Base-by-base conservation (phyloP, 2,113 vertebrate genomes). In the Macroglossus sobrinus region DNA sequence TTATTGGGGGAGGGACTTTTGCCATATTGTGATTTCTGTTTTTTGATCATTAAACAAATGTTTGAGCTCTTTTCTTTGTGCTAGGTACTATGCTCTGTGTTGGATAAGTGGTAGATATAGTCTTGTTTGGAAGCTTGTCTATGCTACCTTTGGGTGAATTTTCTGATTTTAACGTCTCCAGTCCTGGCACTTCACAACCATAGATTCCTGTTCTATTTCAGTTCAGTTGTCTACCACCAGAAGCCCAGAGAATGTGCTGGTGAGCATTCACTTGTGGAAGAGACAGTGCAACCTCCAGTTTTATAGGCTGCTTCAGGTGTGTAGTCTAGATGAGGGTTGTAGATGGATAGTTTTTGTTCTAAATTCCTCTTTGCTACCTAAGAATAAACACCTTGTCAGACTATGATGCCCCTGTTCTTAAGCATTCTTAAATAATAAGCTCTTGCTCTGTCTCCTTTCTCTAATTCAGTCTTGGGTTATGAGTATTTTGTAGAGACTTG, bases 401-500 rank as follows among this genome's bases (percentile, higher is more conserved):
- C 16, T 30, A 84, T 45, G 57, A 69, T 88, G 69, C 16, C 72
- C 72, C 30, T 69, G 1, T 33, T 64, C n/a, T 64, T 61, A 61
- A 84, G 33, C 28, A 57, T 78, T 91, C 28, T 87, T 82, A n/a
- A 90, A 53, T 45, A 78, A 68, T 40, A 71, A 12, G 26, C 43
- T 79, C 81, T 80, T 91, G 50, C 18, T 72, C 33, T 86, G 9
- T 26, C 30, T 12, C 24, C 19, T 74, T 92, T 84, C 53, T 15
- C 22, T 81, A 72, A 45, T 59, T 74, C 57, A 78, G 35, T 84
- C 57, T 80, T 88, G n/a, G 43, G 45, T 97, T 89, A 80, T 59
- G 57, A 94, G 3, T 91, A 30, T 89, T 96, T 98, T 85, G n/a
- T 22, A 61, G 57, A 84, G 38, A 88, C 6, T 81, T 90, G 71